Evolutionary conservation across 2,113 vertebrate genomes (phyloP), one percentile per base, ranked within the genome.

Genomic region (Falco punctatus): DNA sequence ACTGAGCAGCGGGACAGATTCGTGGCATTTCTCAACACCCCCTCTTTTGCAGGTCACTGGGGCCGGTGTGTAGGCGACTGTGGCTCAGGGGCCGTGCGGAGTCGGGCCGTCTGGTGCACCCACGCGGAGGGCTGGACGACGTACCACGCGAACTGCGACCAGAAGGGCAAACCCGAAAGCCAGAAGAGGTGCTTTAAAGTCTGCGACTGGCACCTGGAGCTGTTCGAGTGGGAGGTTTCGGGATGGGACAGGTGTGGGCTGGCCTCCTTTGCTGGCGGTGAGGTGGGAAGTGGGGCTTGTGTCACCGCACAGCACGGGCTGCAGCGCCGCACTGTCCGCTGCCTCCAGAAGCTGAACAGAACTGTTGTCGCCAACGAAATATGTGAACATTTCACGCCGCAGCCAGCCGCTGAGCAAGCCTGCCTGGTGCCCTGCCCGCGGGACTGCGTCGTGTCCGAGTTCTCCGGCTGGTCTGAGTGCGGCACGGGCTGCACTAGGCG

Each of bases 361-460:
- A 99, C 98, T 3, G 15, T 86, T 2, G 99, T 98, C 8, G 88
- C 98, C 8, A 87, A 95, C 2, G 98, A 99, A 61, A 99, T 99
- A 91, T 99, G 99, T 26, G 99, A 99, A 90, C 98, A 99, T 86
- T 99, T 99, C 96, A 98, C 96, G 2, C 98, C 98, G 0, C 98
- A 94, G 81, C 99, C 99, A 1, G 95, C 98, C 0, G 57, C 95
- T 0, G 99, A 99, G 93, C 99, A 99, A 97, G 99, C 99, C 15
- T 99, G 99, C 95, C 98, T 99, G 83, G 98, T 99, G 64, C 99
- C 99, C 11, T 99, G 99, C 80, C 99, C 99, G 0, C 98, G 98
- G 88, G 99, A 99, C 96, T 99, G 99, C 33, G 98, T 99, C 1
- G 98, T 99, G 8, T 99, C 99, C 0, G 97, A 98, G 91, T 99